phyloP scores from a whole-genome alignment of 2,797 vertebrate species.

The Onychomys arenicola region DNA sequence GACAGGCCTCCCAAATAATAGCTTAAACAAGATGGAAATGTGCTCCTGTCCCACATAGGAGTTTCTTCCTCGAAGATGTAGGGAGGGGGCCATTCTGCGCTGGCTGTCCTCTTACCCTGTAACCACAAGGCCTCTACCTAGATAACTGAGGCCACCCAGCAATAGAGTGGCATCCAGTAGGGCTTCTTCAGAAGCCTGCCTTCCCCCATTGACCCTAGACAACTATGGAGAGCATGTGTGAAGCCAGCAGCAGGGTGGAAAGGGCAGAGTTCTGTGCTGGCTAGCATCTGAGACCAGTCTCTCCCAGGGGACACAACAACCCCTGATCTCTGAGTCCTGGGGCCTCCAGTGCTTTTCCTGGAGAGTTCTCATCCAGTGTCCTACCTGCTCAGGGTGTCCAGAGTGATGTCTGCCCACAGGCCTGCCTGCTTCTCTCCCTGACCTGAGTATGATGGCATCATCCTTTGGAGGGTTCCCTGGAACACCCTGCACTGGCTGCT shows the following conservation, averaged over 20 bases:
- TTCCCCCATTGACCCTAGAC: not conserved
- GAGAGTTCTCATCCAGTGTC: not conserved
- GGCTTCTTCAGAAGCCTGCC: not conserved
- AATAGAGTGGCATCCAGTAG: not conserved
- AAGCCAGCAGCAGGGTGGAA: no score
- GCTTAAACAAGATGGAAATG: not conserved
- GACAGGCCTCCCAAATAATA: not conserved
- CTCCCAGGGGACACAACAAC: not conserved
- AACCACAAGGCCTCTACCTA: not conserved
- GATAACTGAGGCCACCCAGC: constrained; percentile 2
- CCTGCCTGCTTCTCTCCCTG: not conserved
- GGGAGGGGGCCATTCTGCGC: not conserved
- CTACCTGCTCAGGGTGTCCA: not conserved
- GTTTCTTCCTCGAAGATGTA: not conserved
- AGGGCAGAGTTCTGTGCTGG: not conserved
- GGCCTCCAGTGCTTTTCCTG: not conserved
- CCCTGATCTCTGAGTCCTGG: not conserved
- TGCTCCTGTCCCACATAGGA: not conserved
- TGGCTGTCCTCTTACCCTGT: not conserved
- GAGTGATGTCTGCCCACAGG: not conserved
- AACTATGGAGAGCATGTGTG: not conserved
- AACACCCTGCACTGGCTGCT: not conserved
- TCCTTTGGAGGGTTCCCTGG: not conserved
- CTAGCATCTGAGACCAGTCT: not conserved
- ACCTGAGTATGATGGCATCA: not conserved